These are phyloP conservation scores for Gryllus longicercus DNA, from an alignment of 2,888 invertebrate genomes.

Conservation along the genomic window DNA sequence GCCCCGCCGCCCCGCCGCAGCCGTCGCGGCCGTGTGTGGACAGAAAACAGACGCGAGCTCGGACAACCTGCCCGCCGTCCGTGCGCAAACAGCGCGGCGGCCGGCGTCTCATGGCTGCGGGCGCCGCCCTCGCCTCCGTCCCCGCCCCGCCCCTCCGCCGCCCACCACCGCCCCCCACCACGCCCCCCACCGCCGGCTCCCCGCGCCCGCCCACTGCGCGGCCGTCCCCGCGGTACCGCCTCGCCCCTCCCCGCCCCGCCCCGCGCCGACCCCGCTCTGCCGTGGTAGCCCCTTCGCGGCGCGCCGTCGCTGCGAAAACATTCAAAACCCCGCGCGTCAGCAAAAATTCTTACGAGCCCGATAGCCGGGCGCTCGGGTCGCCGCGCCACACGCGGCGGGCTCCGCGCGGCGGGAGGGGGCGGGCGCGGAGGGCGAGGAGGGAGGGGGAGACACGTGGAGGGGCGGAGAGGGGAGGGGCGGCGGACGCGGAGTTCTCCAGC, in stretches of 20 bases:
- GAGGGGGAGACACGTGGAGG: neutral
- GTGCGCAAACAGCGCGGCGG: neutral
- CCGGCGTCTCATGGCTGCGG: neutral
- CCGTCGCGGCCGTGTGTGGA: neutral
- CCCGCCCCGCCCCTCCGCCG: neutral
- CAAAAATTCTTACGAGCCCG: neutral
- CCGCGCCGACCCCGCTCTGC: neutral
- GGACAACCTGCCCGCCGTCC: conserved; percentile 7
- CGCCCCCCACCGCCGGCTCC: neutral
- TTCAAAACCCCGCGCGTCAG: conserved; percentile 17
- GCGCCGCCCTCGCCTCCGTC: neutral
- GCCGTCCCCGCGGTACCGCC: neutral
- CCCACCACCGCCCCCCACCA: no score
- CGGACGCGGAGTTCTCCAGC: no score
- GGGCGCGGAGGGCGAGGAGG: neutral
- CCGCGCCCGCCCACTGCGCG: neutral
- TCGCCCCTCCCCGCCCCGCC: neutral
- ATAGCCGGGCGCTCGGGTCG: neutral
- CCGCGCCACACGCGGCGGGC: neutral
- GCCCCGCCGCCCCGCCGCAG: neutral
- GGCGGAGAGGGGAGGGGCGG: neutral
- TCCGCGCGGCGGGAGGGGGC: neutral
- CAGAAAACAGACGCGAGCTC: conserved; percentile 10
- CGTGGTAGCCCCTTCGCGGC: neutral
- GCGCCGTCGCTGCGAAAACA: neutral